Evolutionary conservation across 2,888 invertebrate species (phyloP), one percentile per base, ranked within the genome.

Genomic region (Xestia xanthographa): DNA sequence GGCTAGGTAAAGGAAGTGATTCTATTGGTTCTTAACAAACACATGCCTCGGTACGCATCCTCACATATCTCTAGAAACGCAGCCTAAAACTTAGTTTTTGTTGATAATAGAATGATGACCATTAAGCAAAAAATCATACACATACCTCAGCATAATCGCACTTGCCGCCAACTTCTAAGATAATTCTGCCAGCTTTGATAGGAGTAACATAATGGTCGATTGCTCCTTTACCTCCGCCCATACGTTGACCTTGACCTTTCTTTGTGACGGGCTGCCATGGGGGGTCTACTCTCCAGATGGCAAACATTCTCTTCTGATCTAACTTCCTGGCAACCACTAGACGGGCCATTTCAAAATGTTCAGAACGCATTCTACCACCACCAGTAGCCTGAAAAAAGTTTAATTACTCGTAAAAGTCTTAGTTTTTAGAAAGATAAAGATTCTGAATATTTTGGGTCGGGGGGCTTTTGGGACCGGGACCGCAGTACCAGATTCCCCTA

Each of bases 201-300:
- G 99, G 99, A 1, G 99, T 99, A 0, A 98, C 98, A 93, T 99
- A 99, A 94, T 99, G 99, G 92, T 99, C 98, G 77, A 99, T 99
- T 0, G 98, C 97, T 12, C 99, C 99, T 97, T 99, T 99, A 22
- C 99, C 99, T 84, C 99, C 99, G 14, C 99, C 99, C 98, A 99
- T 99, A 88, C 99, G 97, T 85, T 98, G 98, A 0, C 99, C 99
- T 93, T 98, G 98, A 0, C 98, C 98, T 93, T 98, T 98, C 93
- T 98, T 98, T 0, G 99, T 98, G 17, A 99, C 95, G 0, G 99
- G 98, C 90, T 99, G 99, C 99, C 99, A 99, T 0, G 99, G 99
- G 0, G 99, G 97, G 89, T 99, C 99, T 0, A 99, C 96, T 88
- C 99, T 97, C 99, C 99, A 99, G 48, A 99, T 96, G 0, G 99